Base-by-base conservation (phyloP, 2,888 invertebrate species). In the Drosophila macrospina region DNA sequence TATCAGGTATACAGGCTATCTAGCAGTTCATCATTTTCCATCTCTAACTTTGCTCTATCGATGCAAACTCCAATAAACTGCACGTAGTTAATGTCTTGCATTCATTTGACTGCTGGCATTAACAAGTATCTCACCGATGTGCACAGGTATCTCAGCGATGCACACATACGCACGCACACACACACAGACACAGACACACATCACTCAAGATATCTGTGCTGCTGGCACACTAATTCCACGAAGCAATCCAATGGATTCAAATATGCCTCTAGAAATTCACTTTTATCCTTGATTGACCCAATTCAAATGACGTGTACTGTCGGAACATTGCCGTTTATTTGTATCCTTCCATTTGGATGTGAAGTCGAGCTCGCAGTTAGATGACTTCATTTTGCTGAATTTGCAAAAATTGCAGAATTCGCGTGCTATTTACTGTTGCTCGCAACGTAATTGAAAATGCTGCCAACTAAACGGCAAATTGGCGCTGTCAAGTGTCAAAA, bases 391-490 rank as follows among this genome's bases (percentile, higher is more conserved):
- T 71, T 65, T 65, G 48, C 70, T 55, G 37, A 36, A 32, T 45
- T 45, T 70, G 28, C 36, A 11, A 28, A 54, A 51, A 45, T 42
- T n/a, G n/a, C 51, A 34, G 41, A 54, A 54, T 26, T 69, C 64
- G 70, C 70, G 70, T 70, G 69, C 36, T 42, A 28, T 61, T 65
- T 47, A 24, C 32, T 28, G 47, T 36, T 36, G 36, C 8, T 20
- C 34, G 28, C 52, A 13, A 30, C 52, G 54, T 74, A 83, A 80
- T 83, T 80, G 84, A 83, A 80, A 80, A 74, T 80, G 65, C 65
- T 69, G 72, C 45, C 78, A 65, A 42, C 56, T 34, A 59, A 75
- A 56, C 36, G 36, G 60, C 28, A 57, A 62, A 62, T 62, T 47
- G 55, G 30, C 26, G 15, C 61, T 56, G 61, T 62, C 61, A 62